These are phyloP conservation scores for Sinocyclocheilus anophthalmus DNA, from an alignment of 2,113 vertebrate genomes.

Conservation along the genomic window DNA sequence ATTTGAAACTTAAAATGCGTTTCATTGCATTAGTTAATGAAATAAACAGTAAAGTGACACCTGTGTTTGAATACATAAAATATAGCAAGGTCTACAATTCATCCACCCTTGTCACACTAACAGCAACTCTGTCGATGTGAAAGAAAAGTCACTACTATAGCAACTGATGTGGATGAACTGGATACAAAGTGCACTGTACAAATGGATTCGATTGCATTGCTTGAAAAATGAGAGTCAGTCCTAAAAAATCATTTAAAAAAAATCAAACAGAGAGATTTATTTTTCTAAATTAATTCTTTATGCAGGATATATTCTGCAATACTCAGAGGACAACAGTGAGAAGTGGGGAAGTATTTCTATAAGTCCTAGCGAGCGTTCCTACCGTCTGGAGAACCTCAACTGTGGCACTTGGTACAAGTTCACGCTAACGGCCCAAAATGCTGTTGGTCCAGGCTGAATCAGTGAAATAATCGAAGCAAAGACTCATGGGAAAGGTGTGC, in stretches of 20 bases:
- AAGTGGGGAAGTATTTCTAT: slow-evolving; percentile 97
- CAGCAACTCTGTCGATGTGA: background rate
- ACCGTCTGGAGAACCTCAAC: slow-evolving; percentile 91
- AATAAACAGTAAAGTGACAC: background rate
- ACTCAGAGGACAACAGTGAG: slow-evolving; percentile 98
- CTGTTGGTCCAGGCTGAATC: slow-evolving; percentile 94
- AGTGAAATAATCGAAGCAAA: slow-evolving; percentile 99
- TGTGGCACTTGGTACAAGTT: slow-evolving; percentile 99
- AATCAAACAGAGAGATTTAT: background rate
- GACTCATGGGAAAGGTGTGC: slow-evolving; percentile 91
- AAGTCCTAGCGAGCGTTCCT: slow-evolving; percentile 94
- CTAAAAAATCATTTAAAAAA: background rate
- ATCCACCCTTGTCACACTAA: background rate
- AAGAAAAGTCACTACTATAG: slow-evolving; percentile 20
- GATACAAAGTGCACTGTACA: background rate
- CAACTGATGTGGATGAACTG: slow-evolving; percentile 11
- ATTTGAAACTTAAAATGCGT: background rate
- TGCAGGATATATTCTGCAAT: slow-evolving; percentile 94
- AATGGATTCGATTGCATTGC: background rate
- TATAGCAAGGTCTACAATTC: background rate
- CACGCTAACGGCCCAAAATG: slow-evolving; percentile 95
- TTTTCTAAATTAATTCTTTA: background rate
- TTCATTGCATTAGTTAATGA: background rate
- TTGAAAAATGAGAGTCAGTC: background rate
- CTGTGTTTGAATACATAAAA: background rate